phyloP scores from a whole-genome alignment of 2,888 invertebrate species.

The Epinotia brunnichana region DNA sequence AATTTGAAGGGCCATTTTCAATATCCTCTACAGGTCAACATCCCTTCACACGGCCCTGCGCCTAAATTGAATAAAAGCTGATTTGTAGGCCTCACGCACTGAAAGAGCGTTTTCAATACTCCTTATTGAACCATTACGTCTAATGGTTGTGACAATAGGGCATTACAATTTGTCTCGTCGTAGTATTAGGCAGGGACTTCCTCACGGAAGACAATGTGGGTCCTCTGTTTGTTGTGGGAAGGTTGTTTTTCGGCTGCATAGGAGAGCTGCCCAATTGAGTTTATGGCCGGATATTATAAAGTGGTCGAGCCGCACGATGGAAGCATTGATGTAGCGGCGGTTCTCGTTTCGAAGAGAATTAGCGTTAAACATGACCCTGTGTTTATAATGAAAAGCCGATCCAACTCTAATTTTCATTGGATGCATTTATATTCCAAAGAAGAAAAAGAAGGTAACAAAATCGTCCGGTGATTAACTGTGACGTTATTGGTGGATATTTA shows the following conservation, averaged over 20 bases:
- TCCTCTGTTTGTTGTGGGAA: conserved; percentile 61
- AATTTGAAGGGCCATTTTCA: conserved; percentile 77
- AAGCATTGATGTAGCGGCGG: conserved; percentile 67
- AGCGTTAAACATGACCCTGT: conserved; percentile 11
- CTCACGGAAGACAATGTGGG: conserved; percentile 56
- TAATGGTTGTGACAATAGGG: conserved; percentile 80
- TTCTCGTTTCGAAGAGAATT: conserved; percentile 56
- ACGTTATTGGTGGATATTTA: neutral
- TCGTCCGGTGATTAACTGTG: neutral
- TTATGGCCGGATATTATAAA: conserved; percentile 82
- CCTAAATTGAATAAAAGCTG: conserved; percentile 75
- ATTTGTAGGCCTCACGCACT: conserved; percentile 68
- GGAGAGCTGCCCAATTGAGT: conserved; percentile 70
- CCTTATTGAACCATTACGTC: conserved; percentile 77
- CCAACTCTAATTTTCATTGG: neutral
- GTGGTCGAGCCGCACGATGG: conserved; percentile 71
- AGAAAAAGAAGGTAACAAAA: neutral
- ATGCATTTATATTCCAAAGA: neutral
- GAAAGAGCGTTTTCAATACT: conserved; percentile 79
- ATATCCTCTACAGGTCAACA: conserved; percentile 78
- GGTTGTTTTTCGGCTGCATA: conserved; percentile 58
- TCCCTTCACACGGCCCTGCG: conserved; percentile 69
- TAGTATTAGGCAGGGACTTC: conserved; percentile 48
- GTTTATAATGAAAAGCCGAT: conserved; percentile 13
- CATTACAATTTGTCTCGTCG: conserved; percentile 79